These are phyloP conservation scores for Gymnothorax reevesii DNA, from an alignment of 2,797 vertebrate species.

Conservation along the genomic window DNA sequence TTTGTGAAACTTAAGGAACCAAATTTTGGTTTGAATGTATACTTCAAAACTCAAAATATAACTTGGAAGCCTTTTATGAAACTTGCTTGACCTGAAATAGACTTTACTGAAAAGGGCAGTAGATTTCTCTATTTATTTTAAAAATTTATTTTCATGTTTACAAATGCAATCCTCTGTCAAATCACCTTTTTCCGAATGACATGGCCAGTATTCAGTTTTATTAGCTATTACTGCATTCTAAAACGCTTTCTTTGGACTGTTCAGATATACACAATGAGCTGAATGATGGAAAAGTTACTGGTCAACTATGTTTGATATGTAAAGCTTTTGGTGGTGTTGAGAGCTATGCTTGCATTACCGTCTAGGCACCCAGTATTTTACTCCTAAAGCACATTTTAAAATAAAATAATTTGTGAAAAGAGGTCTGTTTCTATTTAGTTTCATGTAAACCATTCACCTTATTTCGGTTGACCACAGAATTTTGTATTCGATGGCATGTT, in stretches of 20 bases:
- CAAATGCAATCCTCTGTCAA: constrained; percentile 28
- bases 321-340: constrained; percentile 38
- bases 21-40: constrained; percentile 55
- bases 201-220: constrained; percentile 34
- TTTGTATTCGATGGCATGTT: too few relatives aligned
- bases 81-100: constrained; percentile 46
- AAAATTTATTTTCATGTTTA: constrained; percentile 44
- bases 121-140: constrained; percentile 71
- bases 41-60: constrained; percentile 49
- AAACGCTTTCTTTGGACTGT: constrained; percentile 14
- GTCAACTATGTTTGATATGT: not conserved
- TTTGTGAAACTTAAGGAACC: constrained; percentile 61
- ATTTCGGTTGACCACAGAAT: too few relatives aligned
- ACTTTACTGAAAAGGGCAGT: constrained; percentile 56
- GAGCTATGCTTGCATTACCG: constrained; percentile 63
- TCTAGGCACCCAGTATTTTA: constrained; percentile 61
- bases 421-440: not conserved
- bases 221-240: constrained; percentile 27
- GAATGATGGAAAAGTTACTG: constrained; percentile 25
- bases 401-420: constrained; percentile 67
- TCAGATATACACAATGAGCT: constrained; percentile 34
- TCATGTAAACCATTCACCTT: not conserved
- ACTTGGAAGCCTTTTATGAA: constrained; percentile 32
- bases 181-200: constrained; percentile 25
- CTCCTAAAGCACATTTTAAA: constrained; percentile 70